Conservation (phyloP, 2,113 vertebrate genomes). For the Datnioides undecimradiatus region DNA sequence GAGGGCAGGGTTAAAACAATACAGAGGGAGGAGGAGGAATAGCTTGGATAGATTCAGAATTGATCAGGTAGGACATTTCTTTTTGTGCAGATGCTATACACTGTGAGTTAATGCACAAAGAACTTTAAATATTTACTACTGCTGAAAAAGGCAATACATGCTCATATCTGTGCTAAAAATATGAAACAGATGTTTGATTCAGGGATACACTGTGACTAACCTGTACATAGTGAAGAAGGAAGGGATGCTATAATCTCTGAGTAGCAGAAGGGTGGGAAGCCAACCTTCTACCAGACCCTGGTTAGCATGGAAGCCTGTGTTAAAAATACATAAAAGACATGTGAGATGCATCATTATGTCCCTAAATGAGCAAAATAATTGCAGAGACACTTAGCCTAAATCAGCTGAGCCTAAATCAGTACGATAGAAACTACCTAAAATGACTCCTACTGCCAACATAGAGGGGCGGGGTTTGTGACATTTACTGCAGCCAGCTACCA, state of each 20-base stretch:
- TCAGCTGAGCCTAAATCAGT: too few species aligned
- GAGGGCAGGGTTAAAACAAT: not conserved
- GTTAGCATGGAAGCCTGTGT: slow-evolving; percentile 90
- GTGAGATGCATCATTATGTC: not conserved
- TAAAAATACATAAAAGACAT: slow-evolving; percentile 18
- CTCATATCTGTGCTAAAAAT: not conserved
- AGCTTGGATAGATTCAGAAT: not conserved
- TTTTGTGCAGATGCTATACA: slow-evolving; percentile 24
- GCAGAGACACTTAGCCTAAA: too few species aligned
- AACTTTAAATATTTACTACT: slow-evolving; percentile 22
- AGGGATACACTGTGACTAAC: slow-evolving; percentile 71
- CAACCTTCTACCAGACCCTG: slow-evolving; percentile 89
- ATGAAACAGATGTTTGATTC: not conserved
- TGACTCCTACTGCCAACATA: too few species aligned
- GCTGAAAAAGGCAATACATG: not conserved
- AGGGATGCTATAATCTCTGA: slow-evolving; percentile 92
- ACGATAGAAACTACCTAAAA: too few species aligned
- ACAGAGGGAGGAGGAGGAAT: not conserved
- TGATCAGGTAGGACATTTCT: not conserved
- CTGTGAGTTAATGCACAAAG: slow-evolving; percentile 13
- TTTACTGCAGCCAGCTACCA: too few species aligned
- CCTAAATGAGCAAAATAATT: too few species aligned
- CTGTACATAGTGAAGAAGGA: slow-evolving; percentile 91
- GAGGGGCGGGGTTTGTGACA: too few species aligned
- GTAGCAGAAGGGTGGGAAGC: slow-evolving; percentile 93